phyloP scores from a whole-genome alignment of 2,797 vertebrate species.

The Triplophysa bombifrons region DNA sequence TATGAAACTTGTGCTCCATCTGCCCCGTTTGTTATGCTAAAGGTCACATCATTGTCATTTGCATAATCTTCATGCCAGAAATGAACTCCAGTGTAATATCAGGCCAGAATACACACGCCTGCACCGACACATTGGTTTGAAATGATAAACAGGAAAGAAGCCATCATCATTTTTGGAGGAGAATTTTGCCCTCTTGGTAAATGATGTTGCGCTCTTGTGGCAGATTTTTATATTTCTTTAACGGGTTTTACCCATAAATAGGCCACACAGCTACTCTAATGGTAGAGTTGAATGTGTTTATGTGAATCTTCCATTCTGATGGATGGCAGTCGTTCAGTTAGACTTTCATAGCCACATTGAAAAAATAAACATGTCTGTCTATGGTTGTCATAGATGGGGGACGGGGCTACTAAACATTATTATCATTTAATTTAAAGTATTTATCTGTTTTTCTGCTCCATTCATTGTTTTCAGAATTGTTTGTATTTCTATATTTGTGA shows the following conservation, averaged over 20 bases:
- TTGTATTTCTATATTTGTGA: too few relatives aligned
- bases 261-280: constrained; percentile 4
- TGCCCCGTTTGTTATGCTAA: constrained; percentile 86
- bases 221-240: constrained; percentile 70
- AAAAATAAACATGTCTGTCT: constrained; percentile 14
- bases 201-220: constrained; percentile 78
- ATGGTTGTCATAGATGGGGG: too few relatives aligned
- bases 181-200: constrained; percentile 84
- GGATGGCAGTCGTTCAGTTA: constrained; percentile 88
- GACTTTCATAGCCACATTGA: not conserved
- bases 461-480: too few relatives aligned
- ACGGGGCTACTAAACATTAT: too few relatives aligned
- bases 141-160: constrained; percentile 72
- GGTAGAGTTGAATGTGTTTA: constrained; percentile 78
- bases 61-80: constrained; percentile 85
- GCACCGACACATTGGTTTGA: constrained; percentile 2
- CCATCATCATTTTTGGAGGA: constrained; percentile 86
- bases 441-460: too few relatives aligned
- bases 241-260: constrained; percentile 69
- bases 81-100: constrained; percentile 70
- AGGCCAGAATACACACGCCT: constrained; percentile 60
- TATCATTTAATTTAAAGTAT: too few relatives aligned
- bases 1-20: constrained; percentile 89
- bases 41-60: constrained; percentile 91
- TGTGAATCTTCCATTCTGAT: constrained; percentile 78